phyloP scores from a whole-genome alignment of 2,888 invertebrate species.

The Poecilus cupreus region DNA sequence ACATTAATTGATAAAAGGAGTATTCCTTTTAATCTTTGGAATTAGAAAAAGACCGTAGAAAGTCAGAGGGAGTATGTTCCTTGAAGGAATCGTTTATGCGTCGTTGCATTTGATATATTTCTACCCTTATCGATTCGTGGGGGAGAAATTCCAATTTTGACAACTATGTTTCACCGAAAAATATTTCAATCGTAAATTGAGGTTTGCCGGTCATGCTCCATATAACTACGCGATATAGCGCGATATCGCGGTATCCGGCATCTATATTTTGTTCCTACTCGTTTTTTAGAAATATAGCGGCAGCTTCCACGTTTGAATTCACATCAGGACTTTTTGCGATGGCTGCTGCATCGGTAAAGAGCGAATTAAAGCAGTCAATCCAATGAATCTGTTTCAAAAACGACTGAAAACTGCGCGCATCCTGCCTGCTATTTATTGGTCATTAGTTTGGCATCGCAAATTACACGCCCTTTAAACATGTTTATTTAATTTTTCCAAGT shows the following conservation, averaged over 20 bases:
- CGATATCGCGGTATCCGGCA: conserved; percentile 12
- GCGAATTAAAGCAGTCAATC: not conserved
- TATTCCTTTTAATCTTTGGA: not conserved
- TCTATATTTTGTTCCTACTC: conserved; percentile 43
- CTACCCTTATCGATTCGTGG: not conserved
- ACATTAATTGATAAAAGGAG: not conserved
- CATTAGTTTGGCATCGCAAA: too few relatives aligned
- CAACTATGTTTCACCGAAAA: conserved; percentile 42
- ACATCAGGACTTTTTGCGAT: not conserved
- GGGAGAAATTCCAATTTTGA: conserved; percentile 31
- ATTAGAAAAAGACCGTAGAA: too few relatives aligned
- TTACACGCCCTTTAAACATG: too few relatives aligned
- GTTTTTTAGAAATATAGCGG: conserved; percentile 30
- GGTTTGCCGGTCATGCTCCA: conserved; percentile 36
- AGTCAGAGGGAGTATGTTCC: too few relatives aligned
- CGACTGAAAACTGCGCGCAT: too few relatives aligned
- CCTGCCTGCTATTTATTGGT: too few relatives aligned
- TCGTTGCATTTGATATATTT: conserved; percentile 13
- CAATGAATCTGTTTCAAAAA: too few relatives aligned
- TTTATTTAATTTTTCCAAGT: too few relatives aligned
- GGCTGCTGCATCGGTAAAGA: not conserved
- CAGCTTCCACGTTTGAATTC: not conserved
- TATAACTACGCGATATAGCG: conserved; percentile 28
- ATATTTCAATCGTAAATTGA: conserved; percentile 40
- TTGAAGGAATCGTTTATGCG: not conserved